phyloP scores from a whole-genome alignment of 1,140 invertebrate genomes.

The Penaeus indicus region DNA sequence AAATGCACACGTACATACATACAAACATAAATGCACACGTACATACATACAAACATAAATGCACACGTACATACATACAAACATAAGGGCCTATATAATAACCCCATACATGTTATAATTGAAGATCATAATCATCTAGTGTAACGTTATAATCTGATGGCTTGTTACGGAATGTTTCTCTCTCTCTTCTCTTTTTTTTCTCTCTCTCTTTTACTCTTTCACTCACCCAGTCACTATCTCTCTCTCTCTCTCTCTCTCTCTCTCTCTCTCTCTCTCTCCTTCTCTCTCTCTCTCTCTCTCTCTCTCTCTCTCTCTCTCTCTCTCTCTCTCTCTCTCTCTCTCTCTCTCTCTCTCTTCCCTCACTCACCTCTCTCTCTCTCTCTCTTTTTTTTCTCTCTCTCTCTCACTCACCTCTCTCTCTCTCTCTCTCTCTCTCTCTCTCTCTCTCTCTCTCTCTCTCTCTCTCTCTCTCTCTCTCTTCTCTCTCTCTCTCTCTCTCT shows the following conservation, averaged over 20 bases:
- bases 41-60: constrained; percentile 33
- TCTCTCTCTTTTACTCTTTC: too few species aligned
- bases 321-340: constrained; percentile 30
- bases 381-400: background rate
- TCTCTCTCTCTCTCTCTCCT: too few species aligned
- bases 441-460: constrained; percentile 36
- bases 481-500: background rate
- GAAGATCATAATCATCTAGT: too few species aligned
- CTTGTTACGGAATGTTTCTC: too few species aligned
- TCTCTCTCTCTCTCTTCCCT: constrained; percentile 22
- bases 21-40: too few species aligned
- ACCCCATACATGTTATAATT: background rate
- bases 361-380: background rate
- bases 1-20: background rate
- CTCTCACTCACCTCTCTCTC: background rate
- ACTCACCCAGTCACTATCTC: background rate
- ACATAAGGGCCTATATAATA: constrained; percentile 22
- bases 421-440: background rate
- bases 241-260: too few species aligned
- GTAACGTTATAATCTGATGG: too few species aligned
- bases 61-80: constrained; percentile 35
- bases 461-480: constrained; percentile 24
- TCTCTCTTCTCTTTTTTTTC: too few species aligned
- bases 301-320: too few species aligned
- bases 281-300: too few species aligned